These are phyloP conservation scores for Macrotis lagotis DNA, from an alignment of 2,113 vertebrate genomes.

Conservation along the genomic window DNA sequence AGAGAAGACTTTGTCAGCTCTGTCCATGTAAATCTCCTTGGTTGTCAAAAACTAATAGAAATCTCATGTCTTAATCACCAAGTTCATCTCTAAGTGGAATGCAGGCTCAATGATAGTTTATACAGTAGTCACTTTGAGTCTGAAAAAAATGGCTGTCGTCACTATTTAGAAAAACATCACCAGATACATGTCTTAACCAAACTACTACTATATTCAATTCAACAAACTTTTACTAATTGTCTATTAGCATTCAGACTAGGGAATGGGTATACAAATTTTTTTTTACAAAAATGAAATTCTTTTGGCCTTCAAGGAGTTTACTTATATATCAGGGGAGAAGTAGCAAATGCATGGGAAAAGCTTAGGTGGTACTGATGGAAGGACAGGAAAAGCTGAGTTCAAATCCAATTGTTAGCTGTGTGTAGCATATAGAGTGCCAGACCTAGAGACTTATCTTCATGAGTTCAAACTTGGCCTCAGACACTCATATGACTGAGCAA, in stretches of 20 bases:
- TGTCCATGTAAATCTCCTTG: background rate
- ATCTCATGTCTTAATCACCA: background rate
- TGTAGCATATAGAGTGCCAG: background rate
- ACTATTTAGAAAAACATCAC: background rate
- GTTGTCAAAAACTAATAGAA: background rate
- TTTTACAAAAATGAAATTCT: background rate
- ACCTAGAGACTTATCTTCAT: background rate
- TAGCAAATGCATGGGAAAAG: background rate
- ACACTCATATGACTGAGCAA: background rate
- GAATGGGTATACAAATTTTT: background rate
- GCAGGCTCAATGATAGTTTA: conserved; percentile 18
- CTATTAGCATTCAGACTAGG: background rate
- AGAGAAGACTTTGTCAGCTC: background rate
- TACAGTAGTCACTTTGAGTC: background rate
- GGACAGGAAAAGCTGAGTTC: background rate
- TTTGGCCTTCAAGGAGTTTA: background rate
- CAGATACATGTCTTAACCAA: background rate
- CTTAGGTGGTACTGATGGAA: background rate
- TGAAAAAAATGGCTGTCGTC: background rate
- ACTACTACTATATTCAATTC: background rate
- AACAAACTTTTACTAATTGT: background rate
- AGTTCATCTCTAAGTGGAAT: conserved; percentile 3
- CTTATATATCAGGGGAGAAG: background rate
- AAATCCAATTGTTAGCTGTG: background rate
- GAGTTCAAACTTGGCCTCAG: background rate